Evolutionary conservation across 2,888 invertebrate genomes (phyloP), one percentile per base, ranked within the genome.

Genomic region (Frankliniella intonsa): DNA sequence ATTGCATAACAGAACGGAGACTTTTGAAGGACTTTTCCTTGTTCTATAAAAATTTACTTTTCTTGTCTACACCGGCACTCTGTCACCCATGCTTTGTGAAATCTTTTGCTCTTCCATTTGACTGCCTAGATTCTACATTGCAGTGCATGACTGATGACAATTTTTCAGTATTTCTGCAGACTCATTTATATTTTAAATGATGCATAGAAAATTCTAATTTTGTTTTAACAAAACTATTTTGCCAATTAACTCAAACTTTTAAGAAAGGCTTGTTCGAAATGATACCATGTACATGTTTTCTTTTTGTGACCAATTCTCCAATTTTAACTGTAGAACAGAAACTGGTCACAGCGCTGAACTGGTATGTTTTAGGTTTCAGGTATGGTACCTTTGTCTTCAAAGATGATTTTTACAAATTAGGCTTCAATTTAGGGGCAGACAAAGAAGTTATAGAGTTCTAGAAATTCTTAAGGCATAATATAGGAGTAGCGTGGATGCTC

Each of bases 21-120:
- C 38, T 38, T 5, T 38, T 38, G n/a, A n/a, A n/a, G n/a, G n/a
- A n/a, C n/a, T n/a, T n/a, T n/a, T n/a, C n/a, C n/a, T 38, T 38
- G 38, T 38, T 38, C 38, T 38, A 38, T 38, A 38, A 5, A 38
- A 5, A 38, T 38, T 38, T 38, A 5, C 38, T 38, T 38, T 38
- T 38, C 38, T 38, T 38, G 38, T 5, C 38, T 38, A 3, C 38
- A 38, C 38, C 5, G 2, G 38, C 5, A 38, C 38, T 38, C 38
- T 38, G 5, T 38, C 38, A 38, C 3, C 38, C 38, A 38, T 3
- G 38, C 5, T 38, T 38, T 38, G 38, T 38, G 38, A 38, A 38
- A 12, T 25, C 11, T 76, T 76, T 76, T 76, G 69, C 69, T 76
- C 69, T 76, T 76, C 69, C 69, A 55, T 55, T 55, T 55, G 55